Base-by-base conservation (phyloP, 2,888 invertebrate genomes). In the Strigamia maritima region DNA sequence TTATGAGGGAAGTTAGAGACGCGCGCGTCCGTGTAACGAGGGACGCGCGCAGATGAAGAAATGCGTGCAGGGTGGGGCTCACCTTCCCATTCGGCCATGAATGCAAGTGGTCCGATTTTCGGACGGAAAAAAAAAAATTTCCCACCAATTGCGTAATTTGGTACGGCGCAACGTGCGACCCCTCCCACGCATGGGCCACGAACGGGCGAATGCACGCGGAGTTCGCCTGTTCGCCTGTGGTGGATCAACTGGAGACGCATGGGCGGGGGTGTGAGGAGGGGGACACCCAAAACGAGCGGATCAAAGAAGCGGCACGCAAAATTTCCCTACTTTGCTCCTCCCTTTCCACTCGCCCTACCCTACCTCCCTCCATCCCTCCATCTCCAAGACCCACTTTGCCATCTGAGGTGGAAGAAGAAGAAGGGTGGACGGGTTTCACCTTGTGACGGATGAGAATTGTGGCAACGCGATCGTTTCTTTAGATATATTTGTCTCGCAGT, bases 21-120 rank as follows among this genome's bases (percentile, higher is more conserved):
- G 26, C 28, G 65, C 26, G 28, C 24, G 26, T 60, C 24, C 22
- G 26, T 65, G 26, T 65, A 75, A 75, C 75, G 75, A 40, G 75
- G 75, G 75, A 38, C 75, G 22, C 35, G 38, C 75, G 75, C 38
- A 35, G 75, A 75, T 40, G 75, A 75, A 35, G 75, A 65, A 65
- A 65, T 24, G 65, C 65, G 28, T 65, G 65, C 65, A 26, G 65
- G 65, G 65, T 65, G 75, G 75, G 35, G 38, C 75, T 75, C 75
- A 75, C 75, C 75, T 75, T 75, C 31, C 75, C 22, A 22, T 75
- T 40, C 22, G 75, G 75, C 75, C 40, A 40, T 75, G 75, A 75
- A 75, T 75, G 75, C 75, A 75, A 75, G 75, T 75, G 75, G 75
- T 38, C 75, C 75, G 38, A 75, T 75, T 75, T 75, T 35, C 75